Percentiles rank a stretch among this genome's conserved stretches.
These are phyloP conservation scores for Microtus oregoni DNA, from an alignment of 2,113 vertebrate genomes.

Conservation along the genomic window DNA sequence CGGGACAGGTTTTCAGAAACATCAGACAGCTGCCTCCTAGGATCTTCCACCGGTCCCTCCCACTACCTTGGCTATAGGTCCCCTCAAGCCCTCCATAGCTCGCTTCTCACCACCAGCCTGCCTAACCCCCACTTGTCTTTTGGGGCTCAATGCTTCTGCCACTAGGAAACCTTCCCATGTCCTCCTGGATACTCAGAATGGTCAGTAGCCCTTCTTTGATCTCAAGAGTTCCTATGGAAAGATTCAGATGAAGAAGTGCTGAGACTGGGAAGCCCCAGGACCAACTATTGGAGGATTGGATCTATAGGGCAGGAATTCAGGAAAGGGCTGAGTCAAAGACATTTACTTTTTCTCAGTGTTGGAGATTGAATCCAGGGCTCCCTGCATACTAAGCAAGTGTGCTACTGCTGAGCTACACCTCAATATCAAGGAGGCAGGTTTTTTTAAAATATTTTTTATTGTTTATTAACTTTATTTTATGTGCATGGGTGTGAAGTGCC, in stretches of 20 bases:
- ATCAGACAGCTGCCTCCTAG: background rate
- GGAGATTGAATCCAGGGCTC: too few species aligned
- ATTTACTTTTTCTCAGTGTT: background rate
- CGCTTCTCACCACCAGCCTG: background rate
- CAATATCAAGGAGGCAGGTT: background rate
- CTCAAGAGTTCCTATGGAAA: background rate
- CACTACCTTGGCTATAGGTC: background rate
- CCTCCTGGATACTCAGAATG: background rate
- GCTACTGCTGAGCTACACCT: background rate
- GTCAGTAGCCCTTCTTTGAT: background rate
- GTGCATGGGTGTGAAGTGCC: too few species aligned
- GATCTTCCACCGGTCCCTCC: background rate
- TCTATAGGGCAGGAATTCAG: background rate
- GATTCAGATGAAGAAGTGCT: background rate
- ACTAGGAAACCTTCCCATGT: background rate
- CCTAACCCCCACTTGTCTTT: background rate
- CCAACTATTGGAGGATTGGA: background rate
- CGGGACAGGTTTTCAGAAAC: constrained; percentile 17
- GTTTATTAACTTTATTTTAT: too few species aligned
- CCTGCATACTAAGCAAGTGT: background rate
- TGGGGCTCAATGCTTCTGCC: background rate
- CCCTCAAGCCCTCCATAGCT: background rate
- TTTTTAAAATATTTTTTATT: too few species aligned
- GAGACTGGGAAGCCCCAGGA: background rate
- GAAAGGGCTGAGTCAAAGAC: background rate